phyloP scores from a whole-genome alignment of 2,888 invertebrate genomes.

The Ormyrus pomaceus region DNA sequence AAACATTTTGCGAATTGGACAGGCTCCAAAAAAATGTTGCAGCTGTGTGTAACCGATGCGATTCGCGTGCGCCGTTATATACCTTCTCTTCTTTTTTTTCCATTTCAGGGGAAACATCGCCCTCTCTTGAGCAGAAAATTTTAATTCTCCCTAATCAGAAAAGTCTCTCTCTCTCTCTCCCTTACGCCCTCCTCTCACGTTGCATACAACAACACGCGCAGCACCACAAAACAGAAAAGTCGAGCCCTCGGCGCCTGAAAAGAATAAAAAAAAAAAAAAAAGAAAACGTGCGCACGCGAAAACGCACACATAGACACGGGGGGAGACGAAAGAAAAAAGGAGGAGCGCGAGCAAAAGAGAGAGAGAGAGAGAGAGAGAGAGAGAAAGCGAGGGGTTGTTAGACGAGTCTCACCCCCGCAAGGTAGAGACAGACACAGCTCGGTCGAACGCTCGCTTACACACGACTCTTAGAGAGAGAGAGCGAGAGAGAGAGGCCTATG shows the following conservation, averaged over 20 bases:
- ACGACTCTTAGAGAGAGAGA: not conserved
- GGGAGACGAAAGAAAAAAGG: constrained; percentile 1
- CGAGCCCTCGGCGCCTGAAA: too few species aligned
- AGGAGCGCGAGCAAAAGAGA: not conserved
- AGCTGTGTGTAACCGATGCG: not conserved
- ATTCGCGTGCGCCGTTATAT: not conserved
- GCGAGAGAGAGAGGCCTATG: constrained; percentile 21
- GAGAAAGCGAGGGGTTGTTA: constrained; percentile 6
- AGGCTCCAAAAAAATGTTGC: constrained; percentile 6
- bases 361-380: not conserved
- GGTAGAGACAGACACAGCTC: constrained; percentile 5
- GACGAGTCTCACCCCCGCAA: constrained; percentile 21
- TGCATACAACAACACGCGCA: not conserved
- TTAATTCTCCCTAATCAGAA: not conserved
- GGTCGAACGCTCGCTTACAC: too few species aligned
- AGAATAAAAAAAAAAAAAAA: too few species aligned
- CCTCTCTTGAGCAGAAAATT: not conserved
- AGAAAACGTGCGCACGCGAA: too few species aligned
- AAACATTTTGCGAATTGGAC: constrained; percentile 25
- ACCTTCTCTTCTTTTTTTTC: not conserved
- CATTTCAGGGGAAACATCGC: not conserved
- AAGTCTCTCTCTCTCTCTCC: not conserved
- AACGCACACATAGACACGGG: not conserved
- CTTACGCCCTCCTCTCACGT: not conserved
- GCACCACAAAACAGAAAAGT: not conserved